phyloP scores from a whole-genome alignment of 2,888 invertebrate genomes.

The Phengaris arion region DNA sequence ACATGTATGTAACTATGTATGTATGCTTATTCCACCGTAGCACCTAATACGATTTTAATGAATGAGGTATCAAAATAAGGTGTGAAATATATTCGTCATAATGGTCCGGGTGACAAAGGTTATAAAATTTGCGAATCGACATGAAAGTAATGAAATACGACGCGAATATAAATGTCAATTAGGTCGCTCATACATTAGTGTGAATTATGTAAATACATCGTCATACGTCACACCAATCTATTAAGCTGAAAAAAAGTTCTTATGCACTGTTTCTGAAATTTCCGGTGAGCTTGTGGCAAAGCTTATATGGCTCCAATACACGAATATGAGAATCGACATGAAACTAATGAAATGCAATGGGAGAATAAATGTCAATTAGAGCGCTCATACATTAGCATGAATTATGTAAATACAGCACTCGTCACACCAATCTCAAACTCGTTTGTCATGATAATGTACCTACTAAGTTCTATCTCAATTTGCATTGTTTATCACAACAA shows the following conservation, averaged over 20 bases:
- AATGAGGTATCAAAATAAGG: too few species aligned
- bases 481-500: constrained; percentile 32
- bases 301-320: neutral
- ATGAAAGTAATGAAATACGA: constrained; percentile 15
- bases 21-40: too few species aligned
- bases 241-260: too few species aligned
- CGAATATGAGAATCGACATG: neutral
- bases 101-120: too few species aligned
- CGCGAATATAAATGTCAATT: constrained; percentile 30
- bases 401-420: constrained; percentile 33
- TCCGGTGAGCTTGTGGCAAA: neutral
- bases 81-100: too few species aligned
- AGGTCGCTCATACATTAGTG: constrained; percentile 18
- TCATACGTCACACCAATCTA: too few species aligned
- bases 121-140: neutral
- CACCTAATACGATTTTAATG: too few species aligned
- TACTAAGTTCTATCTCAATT: constrained; percentile 34
- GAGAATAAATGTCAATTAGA: constrained; percentile 30
- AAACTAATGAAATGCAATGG: constrained; percentile 21
- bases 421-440: constrained; percentile 29
- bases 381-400: constrained; percentile 20
- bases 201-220: constrained; percentile 33
- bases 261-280: too few species aligned
- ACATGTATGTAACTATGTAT: too few species aligned
- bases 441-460: constrained; percentile 33